Base-by-base conservation (phyloP, 2,113 vertebrate genomes). In the Phalacrocorax pelagicus region DNA sequence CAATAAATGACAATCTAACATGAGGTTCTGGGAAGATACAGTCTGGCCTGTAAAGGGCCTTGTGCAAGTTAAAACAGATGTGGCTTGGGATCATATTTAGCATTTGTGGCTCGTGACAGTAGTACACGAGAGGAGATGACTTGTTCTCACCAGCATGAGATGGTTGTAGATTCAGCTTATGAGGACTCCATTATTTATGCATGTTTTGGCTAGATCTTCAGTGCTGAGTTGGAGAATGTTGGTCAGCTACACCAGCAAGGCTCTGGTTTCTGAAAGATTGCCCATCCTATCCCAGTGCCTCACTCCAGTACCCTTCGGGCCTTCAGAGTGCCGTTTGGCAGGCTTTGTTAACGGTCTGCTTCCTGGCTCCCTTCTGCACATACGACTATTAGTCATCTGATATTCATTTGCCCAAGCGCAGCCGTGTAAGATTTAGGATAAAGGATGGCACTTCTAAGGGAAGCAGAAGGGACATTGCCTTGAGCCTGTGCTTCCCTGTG, bases 111-210 rank as follows among this genome's bases (percentile, higher is more conserved):
- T 93, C 42, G 34, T 80, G 72, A 78, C 6, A 7, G 61, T 16
- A 34, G 44, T 12, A 11, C 15, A 14, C 0, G 4, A 67, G 66
- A 85, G 61, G 44, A 70, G 30, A 22, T 44, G 21, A 29, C 19
- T 69, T 38, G 40, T 71, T 74, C 55, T 71, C 46, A 42, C 12
- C n/a, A 38, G 55, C 9, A 8, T 2, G 4, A 55, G 74, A 12
- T 78, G 49, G 29, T 77, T 78, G 79, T 44, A 51, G 40, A 78
- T 78, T 36, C 51, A 1, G 6, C 69, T 84, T 80, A 62, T 92
- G 51, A 0, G 0, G 24, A 54, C 42, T 4, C 27, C 24, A 4
- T 83, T 66, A 9, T 70, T 86, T 51, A 10, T 20, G 38, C 23
- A 1, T 73, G 40, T 73, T 90, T 90, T 81, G 59, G n/a, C 55